Base-by-base conservation (phyloP, 1,140 invertebrate species). In the Laupala kohalensis region DNA sequence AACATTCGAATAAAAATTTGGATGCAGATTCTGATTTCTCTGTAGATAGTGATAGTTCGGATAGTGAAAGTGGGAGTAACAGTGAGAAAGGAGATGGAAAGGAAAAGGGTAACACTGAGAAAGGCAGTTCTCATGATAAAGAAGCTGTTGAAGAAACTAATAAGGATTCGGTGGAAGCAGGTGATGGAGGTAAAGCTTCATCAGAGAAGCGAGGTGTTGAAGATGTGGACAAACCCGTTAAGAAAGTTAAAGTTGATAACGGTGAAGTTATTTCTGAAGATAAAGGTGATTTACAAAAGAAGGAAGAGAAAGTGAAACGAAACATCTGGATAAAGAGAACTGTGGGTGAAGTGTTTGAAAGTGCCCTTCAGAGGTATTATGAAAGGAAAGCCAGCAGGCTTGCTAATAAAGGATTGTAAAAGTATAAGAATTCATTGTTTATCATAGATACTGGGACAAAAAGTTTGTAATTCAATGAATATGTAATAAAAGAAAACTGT, bases 241-340 rank as follows among this genome's bases (percentile, higher is more conserved):
- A 72, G 30, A 72, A 74, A 71, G 66, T 69, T 27, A 30, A 13
- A 73, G 72, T 71, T 37, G 63, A 68, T 62, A 69, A 66, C n/a
- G 66, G 64, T 29, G 71, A 62, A 24, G 26, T 68, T 6, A 68
- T 30, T 27, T 72, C 75, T 62, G 66, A 72, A 64, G 74, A 25
- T 29, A 73, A 70, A n/a, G 15, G 23, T 24, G 9, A 13, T 53
- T 13, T 13, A 0, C 37, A 53, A 53, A 19, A 70, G 68, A 6
- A 66, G 72, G 75, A 74, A 74, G 12, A 74, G 53, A 70, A 63
- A 78, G 79, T 73, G 37, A 90, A 89, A 79, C 81, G 87, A 67
- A 85, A 88, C 74, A 90, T 94, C 75, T 94, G 90, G 91, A 87
- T 88, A 76, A 96, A 96, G 77, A 84, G 92, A 77, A 95, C 92